Percentiles rank a stretch among this genome's conserved stretches.
Evolutionary conservation across 2,113 vertebrate genomes (phyloP).

Genomic region (Periophthalmus modestus): DNA sequence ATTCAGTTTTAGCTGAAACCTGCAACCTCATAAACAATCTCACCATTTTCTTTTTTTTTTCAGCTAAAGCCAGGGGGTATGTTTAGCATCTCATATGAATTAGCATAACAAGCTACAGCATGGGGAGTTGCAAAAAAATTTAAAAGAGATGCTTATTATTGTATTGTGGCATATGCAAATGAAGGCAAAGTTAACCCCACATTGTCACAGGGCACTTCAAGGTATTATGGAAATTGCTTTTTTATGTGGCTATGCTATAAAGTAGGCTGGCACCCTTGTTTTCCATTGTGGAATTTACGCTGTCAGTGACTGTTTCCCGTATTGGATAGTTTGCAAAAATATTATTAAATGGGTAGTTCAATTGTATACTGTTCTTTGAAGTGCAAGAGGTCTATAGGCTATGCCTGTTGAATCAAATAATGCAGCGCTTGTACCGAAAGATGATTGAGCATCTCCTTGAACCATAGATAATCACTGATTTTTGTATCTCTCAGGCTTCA

Average conservation of each 20-base stretch:
- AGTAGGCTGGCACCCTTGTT: slow-evolving; percentile 14
- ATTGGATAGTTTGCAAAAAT: slow-evolving; percentile 22
- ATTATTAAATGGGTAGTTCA: slow-evolving; percentile 42
- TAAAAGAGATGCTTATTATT: background rate
- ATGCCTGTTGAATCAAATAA: slow-evolving; percentile 19
- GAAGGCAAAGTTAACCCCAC: slow-evolving; percentile 46
- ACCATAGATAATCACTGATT: background rate
- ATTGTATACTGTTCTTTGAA: slow-evolving; percentile 31
- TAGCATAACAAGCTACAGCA: slow-evolving; percentile 2
- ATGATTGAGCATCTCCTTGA: background rate
- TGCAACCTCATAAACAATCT: slow-evolving; percentile 11
- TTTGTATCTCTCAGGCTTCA: background rate
- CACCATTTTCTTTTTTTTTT: slow-evolving; percentile 22
- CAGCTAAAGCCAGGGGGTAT: slow-evolving; percentile 34
- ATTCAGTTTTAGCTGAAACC: background rate
- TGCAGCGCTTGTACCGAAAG: background rate
- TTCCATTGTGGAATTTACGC: slow-evolving; percentile 20
- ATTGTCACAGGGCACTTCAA: slow-evolving; percentile 39
- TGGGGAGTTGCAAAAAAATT: slow-evolving; percentile 13
- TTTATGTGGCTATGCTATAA: slow-evolving; percentile 34
- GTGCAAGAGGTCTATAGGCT: background rate
- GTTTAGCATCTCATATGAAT: slow-evolving; percentile 23
- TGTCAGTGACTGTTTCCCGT: slow-evolving; percentile 28
- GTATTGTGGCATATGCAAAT: slow-evolving; percentile 58
- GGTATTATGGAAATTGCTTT: slow-evolving; percentile 64